These are phyloP conservation scores for Dendrolimus kikuchii DNA, from an alignment of 1,140 invertebrate genomes.

Conservation along the genomic window DNA sequence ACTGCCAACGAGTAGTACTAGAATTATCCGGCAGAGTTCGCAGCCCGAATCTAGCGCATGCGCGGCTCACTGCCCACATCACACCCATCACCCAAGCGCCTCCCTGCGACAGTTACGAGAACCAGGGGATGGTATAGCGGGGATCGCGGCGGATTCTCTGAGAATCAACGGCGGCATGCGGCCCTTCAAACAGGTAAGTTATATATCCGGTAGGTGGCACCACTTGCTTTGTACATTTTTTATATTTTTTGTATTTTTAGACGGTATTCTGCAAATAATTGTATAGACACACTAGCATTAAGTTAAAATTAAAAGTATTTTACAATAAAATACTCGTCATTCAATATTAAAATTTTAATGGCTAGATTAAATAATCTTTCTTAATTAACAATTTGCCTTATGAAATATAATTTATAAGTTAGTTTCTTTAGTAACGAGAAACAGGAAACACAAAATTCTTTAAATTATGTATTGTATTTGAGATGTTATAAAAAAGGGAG, in stretches of 20 bases:
- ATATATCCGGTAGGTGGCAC: conserved; percentile 41
- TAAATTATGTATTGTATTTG: too few relatives aligned
- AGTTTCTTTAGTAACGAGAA: too few relatives aligned
- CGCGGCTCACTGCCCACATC: conserved; percentile 74
- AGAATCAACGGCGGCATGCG: conserved; percentile 96
- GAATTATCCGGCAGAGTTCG: conserved; percentile 92
- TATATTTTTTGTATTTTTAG: background rate
- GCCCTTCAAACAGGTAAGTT: conserved; percentile 94
- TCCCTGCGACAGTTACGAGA: conserved; percentile 88
- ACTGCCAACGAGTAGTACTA: conserved; percentile 78
- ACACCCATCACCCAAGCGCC: conserved; percentile 78
- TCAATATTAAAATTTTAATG: too few relatives aligned
- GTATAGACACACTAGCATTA: too few relatives aligned
- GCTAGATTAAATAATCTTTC: too few relatives aligned
- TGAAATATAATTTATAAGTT: too few relatives aligned
- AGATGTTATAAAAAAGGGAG: too few relatives aligned
- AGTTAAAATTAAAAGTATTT: too few relatives aligned
- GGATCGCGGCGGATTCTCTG: conserved; percentile 96
- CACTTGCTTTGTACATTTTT: conserved; percentile 9
- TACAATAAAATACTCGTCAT: too few relatives aligned
- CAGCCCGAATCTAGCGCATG: conserved; percentile 88
- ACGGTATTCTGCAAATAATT: too few relatives aligned
- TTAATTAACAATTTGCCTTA: too few relatives aligned
- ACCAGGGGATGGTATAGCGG: conserved; percentile 90
- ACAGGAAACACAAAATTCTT: too few relatives aligned